Evolutionary conservation across 1,140 invertebrate genomes (phyloP).

Genomic region (Tetramorium parvispinum): DNA sequence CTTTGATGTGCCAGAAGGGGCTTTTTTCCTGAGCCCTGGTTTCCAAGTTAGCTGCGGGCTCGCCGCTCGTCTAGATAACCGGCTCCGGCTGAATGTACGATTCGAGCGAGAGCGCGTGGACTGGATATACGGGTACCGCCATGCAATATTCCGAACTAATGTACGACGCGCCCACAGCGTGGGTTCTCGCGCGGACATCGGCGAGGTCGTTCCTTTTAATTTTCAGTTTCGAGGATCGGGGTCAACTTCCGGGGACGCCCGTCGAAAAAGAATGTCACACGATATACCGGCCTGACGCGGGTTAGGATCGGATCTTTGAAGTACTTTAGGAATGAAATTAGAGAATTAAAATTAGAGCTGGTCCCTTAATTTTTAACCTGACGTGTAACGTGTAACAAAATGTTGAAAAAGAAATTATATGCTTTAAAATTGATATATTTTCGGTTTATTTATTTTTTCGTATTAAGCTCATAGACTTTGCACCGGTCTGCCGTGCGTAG

Average conservation of each 20-base stretch:
- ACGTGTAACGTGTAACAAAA: not conserved
- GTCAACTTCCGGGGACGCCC: constrained; percentile 13
- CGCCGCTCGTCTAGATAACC: constrained; percentile 79
- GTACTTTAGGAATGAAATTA: not conserved
- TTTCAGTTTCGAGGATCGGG: constrained; percentile 52
- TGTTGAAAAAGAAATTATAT: not conserved
- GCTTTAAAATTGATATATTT: not conserved
- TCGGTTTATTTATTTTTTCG: too few species aligned
- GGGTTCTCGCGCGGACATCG: constrained; percentile 52
- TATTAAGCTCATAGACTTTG: not conserved
- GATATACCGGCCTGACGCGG: not conserved
- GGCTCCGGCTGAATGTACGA: constrained; percentile 79
- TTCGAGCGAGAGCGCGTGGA: constrained; percentile 75
- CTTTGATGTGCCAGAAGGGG: constrained; percentile 64
- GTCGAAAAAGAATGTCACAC: constrained; percentile 1
- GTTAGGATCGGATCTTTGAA: not conserved
- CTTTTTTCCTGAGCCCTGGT: constrained; percentile 73
- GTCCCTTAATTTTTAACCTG: not conserved
- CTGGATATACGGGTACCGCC: constrained; percentile 81
- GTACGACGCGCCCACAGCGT: constrained; percentile 72
- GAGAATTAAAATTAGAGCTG: not conserved
- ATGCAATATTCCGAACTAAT: constrained; percentile 80
- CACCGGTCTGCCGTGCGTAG: not conserved
- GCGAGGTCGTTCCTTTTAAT: constrained; percentile 56
- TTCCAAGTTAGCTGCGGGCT: constrained; percentile 81